Evolutionary conservation across 1,140 invertebrate genomes (phyloP).

Genomic region (Zaprionus capensis): DNA sequence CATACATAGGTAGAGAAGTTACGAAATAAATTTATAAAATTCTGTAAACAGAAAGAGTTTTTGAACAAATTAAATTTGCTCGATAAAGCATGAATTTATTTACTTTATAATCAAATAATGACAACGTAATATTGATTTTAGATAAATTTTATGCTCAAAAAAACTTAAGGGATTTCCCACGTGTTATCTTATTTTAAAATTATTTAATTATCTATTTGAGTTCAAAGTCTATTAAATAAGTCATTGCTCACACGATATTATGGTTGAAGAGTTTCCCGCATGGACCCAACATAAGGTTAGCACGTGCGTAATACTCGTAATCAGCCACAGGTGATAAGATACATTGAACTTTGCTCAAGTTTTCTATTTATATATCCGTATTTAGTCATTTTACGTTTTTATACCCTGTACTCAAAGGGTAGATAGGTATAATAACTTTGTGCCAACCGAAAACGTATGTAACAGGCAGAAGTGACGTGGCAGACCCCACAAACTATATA

Average conservation of each 20-base stretch:
- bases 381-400: neutral
- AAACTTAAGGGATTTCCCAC: neutral
- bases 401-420: no score
- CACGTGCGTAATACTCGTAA: neutral
- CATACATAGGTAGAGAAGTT: neutral
- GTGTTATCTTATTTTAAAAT: neutral
- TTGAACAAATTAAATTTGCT: neutral
- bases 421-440: no score
- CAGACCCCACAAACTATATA: no score
- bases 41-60: neutral
- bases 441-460: no score
- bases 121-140: neutral
- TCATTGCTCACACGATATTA: neutral
- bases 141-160: neutral
- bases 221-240: neutral
- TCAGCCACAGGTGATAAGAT: constrained; percentile 1
- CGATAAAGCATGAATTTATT: neutral
- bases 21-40: neutral
- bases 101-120: neutral
- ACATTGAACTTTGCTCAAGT: constrained; percentile 6
- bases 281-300: neutral
- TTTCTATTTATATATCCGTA: constrained; percentile 21
- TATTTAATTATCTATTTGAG: neutral
- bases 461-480: no score
- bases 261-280: neutral